Evolutionary conservation across 2,888 invertebrate genomes (phyloP).

Genomic region (Drosophila flavopinicola): DNA sequence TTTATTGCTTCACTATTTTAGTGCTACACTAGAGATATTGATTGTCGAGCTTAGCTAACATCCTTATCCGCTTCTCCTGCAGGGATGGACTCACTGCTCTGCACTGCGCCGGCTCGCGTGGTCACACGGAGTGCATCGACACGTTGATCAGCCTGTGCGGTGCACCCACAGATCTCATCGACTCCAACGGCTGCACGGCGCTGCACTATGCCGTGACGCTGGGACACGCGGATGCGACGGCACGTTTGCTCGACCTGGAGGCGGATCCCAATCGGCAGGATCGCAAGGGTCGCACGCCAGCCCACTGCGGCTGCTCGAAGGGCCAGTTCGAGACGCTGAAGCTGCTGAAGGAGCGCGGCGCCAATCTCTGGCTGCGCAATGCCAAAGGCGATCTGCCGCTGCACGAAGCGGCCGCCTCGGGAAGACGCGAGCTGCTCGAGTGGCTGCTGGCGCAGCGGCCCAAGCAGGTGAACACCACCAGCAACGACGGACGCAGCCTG

Average conservation of each 20-base stretch:
- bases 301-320: constrained; percentile 97
- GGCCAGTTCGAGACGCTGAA: constrained; percentile 96
- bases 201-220: constrained; percentile 98
- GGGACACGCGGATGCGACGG: constrained; percentile 97
- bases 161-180: constrained; percentile 94
- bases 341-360: constrained; percentile 89
- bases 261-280: constrained; percentile 97
- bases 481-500: constrained; percentile 96
- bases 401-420: constrained; percentile 97
- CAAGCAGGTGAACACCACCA: constrained; percentile 93
- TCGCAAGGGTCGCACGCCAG: constrained; percentile 95
- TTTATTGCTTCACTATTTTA: too few species aligned
- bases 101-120: constrained; percentile 98
- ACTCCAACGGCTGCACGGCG: constrained; percentile 97
- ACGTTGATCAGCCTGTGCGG: constrained; percentile 94
- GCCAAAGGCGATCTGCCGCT: constrained; percentile 97
- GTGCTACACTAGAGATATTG: too few species aligned
- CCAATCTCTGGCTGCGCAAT: constrained; percentile 96
- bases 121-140: constrained; percentile 96
- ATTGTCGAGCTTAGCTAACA: too few species aligned
- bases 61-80: too few species aligned
- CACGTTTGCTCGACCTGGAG: constrained; percentile 93
- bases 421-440: constrained; percentile 93
- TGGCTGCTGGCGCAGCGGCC: constrained; percentile 94
- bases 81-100: constrained; percentile 97